Evolutionary conservation across 2,888 invertebrate species (phyloP).

Genomic region (Monoplex corrugatus): DNA sequence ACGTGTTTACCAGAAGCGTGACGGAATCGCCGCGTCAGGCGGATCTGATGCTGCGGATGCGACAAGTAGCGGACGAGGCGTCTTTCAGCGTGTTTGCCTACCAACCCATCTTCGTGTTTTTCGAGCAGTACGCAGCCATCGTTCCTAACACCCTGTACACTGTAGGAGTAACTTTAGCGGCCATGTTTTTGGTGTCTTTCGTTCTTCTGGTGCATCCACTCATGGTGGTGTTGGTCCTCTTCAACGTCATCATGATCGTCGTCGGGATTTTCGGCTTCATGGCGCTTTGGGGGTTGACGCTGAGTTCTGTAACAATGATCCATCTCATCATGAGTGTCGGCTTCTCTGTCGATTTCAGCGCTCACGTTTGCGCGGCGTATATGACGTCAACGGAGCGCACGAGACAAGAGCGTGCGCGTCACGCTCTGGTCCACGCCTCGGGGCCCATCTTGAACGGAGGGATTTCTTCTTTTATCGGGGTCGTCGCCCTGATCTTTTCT

Average conservation of each 20-base stretch:
- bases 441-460: conserved; percentile 65
- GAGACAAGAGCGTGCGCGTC: conserved; percentile 52
- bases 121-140: conserved; percentile 73
- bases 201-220: conserved; percentile 74
- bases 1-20: conserved; percentile 94
- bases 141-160: conserved; percentile 71
- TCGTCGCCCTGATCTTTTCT: conserved; percentile 61
- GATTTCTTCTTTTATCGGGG: conserved; percentile 65
- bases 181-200: conserved; percentile 69
- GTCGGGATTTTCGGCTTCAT: conserved; percentile 73
- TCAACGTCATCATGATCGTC: conserved; percentile 70
- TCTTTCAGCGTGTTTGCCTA: conserved; percentile 64
- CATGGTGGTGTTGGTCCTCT: conserved; percentile 65
- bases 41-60: conserved; percentile 65
- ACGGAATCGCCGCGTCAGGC: conserved; percentile 86
- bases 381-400: conserved; percentile 57
- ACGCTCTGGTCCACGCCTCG: conserved; percentile 58
- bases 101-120: conserved; percentile 67
- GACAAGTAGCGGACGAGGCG: conserved; percentile 64
- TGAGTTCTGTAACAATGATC: conserved; percentile 75
- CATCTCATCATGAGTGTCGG: conserved; percentile 75
- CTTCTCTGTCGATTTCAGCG: conserved; percentile 72
- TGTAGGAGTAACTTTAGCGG: conserved; percentile 70
- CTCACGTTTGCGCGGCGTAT: conserved; percentile 70
- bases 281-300: conserved; percentile 66